A percentile compares a stretch with the other conserved stretches of the same genome.
Evolutionary conservation across 2,888 invertebrate species (phyloP).

Genomic region (Hedychridium roseum): DNA sequence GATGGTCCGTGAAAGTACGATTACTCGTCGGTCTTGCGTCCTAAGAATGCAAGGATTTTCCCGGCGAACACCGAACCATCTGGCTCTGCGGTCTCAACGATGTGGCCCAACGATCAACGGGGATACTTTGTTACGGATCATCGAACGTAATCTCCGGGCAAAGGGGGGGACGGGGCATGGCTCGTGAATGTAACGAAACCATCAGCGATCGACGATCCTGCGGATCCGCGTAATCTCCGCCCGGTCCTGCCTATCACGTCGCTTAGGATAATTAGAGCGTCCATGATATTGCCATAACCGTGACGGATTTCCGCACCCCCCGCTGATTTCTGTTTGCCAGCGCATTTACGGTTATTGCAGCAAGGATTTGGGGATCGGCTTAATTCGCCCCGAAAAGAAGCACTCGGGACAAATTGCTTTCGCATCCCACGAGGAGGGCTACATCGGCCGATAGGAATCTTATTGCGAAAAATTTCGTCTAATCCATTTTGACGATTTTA

Average conservation of each 20-base stretch:
- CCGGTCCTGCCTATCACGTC: slow-evolving; percentile 29
- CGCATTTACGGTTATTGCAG: too few relatives aligned
- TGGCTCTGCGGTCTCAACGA: slow-evolving; percentile 30
- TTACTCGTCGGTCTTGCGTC: slow-evolving; percentile 27
- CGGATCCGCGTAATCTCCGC: slow-evolving; percentile 26
- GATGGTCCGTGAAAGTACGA: slow-evolving; percentile 40
- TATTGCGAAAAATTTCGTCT: too few relatives aligned
- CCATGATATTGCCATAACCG: slow-evolving; percentile 32
- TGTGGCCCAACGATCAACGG: slow-evolving; percentile 42
- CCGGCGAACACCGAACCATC: slow-evolving; percentile 37
- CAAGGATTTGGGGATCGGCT: too few relatives aligned
- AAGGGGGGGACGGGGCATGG: slow-evolving; percentile 12
- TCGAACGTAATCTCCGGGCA: slow-evolving; percentile 36
- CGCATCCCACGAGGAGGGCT: too few relatives aligned
- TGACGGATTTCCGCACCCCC: too few relatives aligned
- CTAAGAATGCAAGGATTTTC: slow-evolving; percentile 38
- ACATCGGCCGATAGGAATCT: too few relatives aligned
- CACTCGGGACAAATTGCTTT: too few relatives aligned
- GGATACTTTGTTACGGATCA: slow-evolving; percentile 45
- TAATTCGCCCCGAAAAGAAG: too few relatives aligned
- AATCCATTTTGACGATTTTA: too few relatives aligned
- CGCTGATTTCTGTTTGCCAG: too few relatives aligned
- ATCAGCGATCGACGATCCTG: slow-evolving; percentile 23
- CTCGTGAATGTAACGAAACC: slow-evolving; percentile 30
- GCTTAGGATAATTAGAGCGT: slow-evolving; percentile 45